Percentiles rank a stretch among this genome's conserved stretches.
Conservation (phyloP, 2,888 invertebrate species). For the Cheilosia grossa region DNA sequence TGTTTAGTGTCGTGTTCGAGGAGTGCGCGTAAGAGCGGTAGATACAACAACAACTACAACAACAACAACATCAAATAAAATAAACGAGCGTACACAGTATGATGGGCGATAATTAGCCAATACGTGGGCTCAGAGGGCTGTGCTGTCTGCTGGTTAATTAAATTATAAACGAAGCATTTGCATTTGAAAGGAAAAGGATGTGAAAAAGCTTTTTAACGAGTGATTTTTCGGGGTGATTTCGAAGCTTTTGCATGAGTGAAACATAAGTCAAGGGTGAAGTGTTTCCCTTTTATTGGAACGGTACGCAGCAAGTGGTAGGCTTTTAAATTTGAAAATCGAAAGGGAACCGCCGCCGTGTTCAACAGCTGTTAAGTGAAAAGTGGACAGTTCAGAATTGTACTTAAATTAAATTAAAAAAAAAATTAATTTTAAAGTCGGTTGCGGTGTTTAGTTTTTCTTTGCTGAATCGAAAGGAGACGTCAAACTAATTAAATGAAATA, state of each 20-base stretch:
- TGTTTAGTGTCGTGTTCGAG: slow-evolving; percentile 40
- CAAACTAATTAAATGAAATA: too few species aligned
- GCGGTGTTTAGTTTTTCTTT: too few species aligned
- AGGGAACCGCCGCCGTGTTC: neutral
- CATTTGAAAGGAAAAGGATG: slow-evolving; percentile 7
- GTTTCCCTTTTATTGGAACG: neutral
- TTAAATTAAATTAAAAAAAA: neutral
- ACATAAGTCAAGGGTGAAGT: neutral
- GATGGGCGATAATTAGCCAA: slow-evolving; percentile 25
- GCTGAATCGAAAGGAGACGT: too few species aligned
- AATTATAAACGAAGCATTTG: neutral
- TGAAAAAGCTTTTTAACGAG: slow-evolving; percentile 1
- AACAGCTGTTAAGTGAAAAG: neutral
- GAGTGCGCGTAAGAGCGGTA: slow-evolving; percentile 58
- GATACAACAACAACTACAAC: slow-evolving; percentile 8
- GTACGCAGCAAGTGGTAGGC: slow-evolving; percentile 9
- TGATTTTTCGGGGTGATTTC: neutral
- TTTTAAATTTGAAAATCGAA: neutral
- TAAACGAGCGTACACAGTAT: slow-evolving; percentile 25
- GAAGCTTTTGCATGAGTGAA: slow-evolving; percentile 7
- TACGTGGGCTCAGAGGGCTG: slow-evolving; percentile 40
- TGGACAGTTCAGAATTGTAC: neutral
- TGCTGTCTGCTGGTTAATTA: slow-evolving; percentile 10
- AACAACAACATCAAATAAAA: neutral
- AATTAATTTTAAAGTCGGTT: neutral